Conservation (phyloP, 2,888 invertebrate species). For the Hipparchia semele region DNA sequence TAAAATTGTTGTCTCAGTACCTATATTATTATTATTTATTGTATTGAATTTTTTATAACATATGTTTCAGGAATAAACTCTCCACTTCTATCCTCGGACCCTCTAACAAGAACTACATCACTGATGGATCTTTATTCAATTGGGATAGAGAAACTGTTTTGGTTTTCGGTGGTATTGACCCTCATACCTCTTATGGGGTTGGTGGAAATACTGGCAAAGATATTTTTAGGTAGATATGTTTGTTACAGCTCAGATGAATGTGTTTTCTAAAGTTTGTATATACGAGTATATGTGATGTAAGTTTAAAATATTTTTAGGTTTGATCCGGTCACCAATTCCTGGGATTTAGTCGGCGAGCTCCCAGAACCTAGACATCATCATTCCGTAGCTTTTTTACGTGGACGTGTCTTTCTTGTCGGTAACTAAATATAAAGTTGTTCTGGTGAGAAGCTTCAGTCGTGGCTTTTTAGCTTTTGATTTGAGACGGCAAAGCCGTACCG, state of each 20-base stretch:
- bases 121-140: slow-evolving; percentile 80
- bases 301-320: slow-evolving; percentile 63
- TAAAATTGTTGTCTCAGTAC: too few species aligned
- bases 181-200: slow-evolving; percentile 81
- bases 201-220: slow-evolving; percentile 85
- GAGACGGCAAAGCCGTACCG: too few species aligned
- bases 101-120: slow-evolving; percentile 73
- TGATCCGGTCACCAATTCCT: slow-evolving; percentile 83
- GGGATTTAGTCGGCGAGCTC: slow-evolving; percentile 86
- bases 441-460: too few species aligned
- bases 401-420: slow-evolving; percentile 87
- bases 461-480: too few species aligned
- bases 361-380: slow-evolving; percentile 89
- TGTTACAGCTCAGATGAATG: not conserved
- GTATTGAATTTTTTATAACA: too few species aligned
- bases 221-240: slow-evolving; percentile 71
- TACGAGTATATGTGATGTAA: not conserved
- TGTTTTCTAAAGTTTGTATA: not conserved
- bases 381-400: slow-evolving; percentile 84
- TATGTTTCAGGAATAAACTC: slow-evolving; percentile 65
- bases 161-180: slow-evolving; percentile 88
- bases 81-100: slow-evolving; percentile 73
- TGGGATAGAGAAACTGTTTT: slow-evolving; percentile 84
- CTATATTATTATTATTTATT: too few species aligned
- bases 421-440: slow-evolving; percentile 34